These are phyloP conservation scores for Gouania willdenowi DNA, from an alignment of 2,797 vertebrate species.

Conservation along the genomic window DNA sequence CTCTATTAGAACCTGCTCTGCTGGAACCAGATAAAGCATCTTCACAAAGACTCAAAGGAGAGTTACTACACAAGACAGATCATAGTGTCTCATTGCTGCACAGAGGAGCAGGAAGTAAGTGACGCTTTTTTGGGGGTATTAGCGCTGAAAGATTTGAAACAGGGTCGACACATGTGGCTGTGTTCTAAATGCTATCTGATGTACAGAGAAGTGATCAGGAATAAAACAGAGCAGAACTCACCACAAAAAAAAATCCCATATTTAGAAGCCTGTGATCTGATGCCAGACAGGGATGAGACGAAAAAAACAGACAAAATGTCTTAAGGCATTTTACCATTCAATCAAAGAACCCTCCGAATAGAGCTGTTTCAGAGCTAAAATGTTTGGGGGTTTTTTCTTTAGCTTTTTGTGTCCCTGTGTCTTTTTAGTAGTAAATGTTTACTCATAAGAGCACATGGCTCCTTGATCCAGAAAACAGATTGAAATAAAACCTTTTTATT, in stretches of 20 bases:
- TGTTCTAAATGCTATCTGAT: constrained; percentile 41
- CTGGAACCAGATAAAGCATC: constrained; percentile 64
- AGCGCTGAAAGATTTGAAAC: constrained; percentile 45
- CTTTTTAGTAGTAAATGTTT: constrained; percentile 51
- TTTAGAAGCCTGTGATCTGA: constrained; percentile 54
- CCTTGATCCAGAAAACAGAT: constrained; percentile 49
- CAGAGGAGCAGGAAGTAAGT: constrained; percentile 25
- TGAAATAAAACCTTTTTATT: constrained; percentile 45
- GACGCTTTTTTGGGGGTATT: constrained; percentile 36
- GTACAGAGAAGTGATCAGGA: constrained; percentile 38
- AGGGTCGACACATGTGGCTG: constrained; percentile 50
- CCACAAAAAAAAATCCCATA: constrained; percentile 38
- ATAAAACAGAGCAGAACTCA: constrained; percentile 41
- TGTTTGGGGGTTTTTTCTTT: too few species aligned
- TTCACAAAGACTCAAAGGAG: constrained; percentile 34
- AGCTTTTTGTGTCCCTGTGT: constrained; percentile 18
- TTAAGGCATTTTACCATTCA: constrained; percentile 46
- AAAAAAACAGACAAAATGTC: constrained; percentile 33
- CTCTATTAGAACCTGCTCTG: constrained; percentile 61
- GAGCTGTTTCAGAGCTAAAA: constrained; percentile 33
- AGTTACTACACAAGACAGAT: constrained; percentile 35
- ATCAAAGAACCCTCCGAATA: constrained; percentile 50
- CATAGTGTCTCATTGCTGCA: constrained; percentile 19
- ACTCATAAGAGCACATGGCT: constrained; percentile 45
- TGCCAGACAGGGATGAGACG: constrained; percentile 47